A percentile compares a stretch with the other conserved stretches of the same genome.
phyloP scores from a whole-genome alignment of 2,888 invertebrate species.

The Leucania comma region DNA sequence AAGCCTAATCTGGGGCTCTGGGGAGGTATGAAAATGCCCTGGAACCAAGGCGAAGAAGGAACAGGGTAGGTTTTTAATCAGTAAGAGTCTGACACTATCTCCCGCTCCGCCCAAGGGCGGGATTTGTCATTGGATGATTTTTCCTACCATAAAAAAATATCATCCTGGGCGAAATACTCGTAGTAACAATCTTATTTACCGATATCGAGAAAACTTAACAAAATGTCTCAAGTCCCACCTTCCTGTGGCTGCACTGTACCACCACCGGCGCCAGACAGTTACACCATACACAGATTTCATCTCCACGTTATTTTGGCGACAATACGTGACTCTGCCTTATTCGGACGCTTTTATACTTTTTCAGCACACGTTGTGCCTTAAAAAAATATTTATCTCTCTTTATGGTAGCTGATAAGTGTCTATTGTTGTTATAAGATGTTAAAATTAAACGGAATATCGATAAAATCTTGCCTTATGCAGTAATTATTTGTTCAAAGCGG shows the following conservation, averaged over 20 bases:
- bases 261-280: slow-evolving; percentile 84
- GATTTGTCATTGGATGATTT: no score
- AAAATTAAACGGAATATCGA: slow-evolving; percentile 44
- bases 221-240: slow-evolving; percentile 48
- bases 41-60: no score
- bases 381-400: slow-evolving; percentile 74
- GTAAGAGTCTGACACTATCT: no score
- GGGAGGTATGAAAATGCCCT: no score
- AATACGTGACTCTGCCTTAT: slow-evolving; percentile 85
- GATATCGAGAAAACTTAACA: not conserved
- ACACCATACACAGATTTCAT: slow-evolving; percentile 85
- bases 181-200: slow-evolving; percentile 11
- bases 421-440: slow-evolving; percentile 74
- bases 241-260: slow-evolving; percentile 44
- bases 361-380: slow-evolving; percentile 73
- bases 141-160: no score
- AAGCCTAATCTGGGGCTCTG: no score
- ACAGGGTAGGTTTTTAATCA: no score
- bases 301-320: slow-evolving; percentile 85
- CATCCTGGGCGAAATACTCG: not conserved
- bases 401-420: slow-evolving; percentile 75
- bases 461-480: slow-evolving; percentile 40
- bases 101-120: no score
- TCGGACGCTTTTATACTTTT: slow-evolving; percentile 72
- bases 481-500: slow-evolving; percentile 27